These are phyloP conservation scores for Brenthis daphne DNA, from an alignment of 2,888 invertebrate species.

Conservation along the genomic window DNA sequence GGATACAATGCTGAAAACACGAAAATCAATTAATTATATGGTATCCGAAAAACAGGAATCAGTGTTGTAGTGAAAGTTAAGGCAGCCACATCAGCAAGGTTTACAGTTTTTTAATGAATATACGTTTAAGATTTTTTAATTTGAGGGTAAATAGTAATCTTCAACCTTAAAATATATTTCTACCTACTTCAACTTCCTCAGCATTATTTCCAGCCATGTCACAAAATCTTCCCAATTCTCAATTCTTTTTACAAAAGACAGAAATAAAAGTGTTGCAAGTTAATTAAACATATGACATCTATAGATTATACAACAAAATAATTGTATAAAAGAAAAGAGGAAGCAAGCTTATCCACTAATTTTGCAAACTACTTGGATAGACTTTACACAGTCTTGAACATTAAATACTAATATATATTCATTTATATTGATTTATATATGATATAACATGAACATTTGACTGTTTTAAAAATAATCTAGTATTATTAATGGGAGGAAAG, in stretches of 20 bases:
- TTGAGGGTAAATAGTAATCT: slow-evolving; percentile 45
- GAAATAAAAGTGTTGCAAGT: slow-evolving; percentile 60
- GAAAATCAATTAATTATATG: slow-evolving; percentile 33
- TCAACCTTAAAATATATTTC: slow-evolving; percentile 19
- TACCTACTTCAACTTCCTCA: slow-evolving; percentile 83
- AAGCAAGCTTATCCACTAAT: neutral
- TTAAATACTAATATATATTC: too few relatives aligned
- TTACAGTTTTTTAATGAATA: slow-evolving; percentile 38
- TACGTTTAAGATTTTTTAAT: slow-evolving; percentile 29
- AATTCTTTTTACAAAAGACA: slow-evolving; percentile 68
- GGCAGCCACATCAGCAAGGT: slow-evolving; percentile 76
- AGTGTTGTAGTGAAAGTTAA: slow-evolving; percentile 71
- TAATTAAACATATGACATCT: neutral
- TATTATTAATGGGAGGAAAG: slow-evolving; percentile 11
- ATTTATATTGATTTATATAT: neutral
- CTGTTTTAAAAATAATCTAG: too few relatives aligned
- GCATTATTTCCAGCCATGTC: slow-evolving; percentile 84
- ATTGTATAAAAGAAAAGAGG: neutral
- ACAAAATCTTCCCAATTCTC: slow-evolving; percentile 69
- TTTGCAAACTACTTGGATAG: neutral
- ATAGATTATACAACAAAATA: slow-evolving; percentile 16
- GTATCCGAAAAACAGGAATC: slow-evolving; percentile 25
- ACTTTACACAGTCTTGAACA: too few relatives aligned
- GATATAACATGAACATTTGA: neutral
- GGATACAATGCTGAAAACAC: slow-evolving; percentile 11